Percentiles rank a stretch among this genome's conserved stretches.
These are phyloP conservation scores for Calameuta filiformis DNA, from an alignment of 2,888 invertebrate genomes.

Conservation along the genomic window DNA sequence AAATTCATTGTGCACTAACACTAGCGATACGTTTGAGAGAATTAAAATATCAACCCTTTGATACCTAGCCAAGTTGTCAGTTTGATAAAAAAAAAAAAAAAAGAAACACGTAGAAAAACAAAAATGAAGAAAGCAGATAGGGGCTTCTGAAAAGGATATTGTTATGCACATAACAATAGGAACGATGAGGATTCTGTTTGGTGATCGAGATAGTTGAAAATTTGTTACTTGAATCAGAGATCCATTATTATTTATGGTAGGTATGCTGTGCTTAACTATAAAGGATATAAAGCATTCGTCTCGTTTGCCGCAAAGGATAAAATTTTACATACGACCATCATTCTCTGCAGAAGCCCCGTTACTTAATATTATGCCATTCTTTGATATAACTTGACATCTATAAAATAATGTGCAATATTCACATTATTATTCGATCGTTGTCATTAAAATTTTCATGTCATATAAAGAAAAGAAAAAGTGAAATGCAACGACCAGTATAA, in stretches of 20 bases:
- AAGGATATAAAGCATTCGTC: neutral
- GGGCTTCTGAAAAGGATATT: slow-evolving; percentile 29
- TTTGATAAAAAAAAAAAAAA: slow-evolving; percentile 51
- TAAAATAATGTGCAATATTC: slow-evolving; percentile 9
- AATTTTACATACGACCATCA: slow-evolving; percentile 5
- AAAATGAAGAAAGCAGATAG: slow-evolving; percentile 32
- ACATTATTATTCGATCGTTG: slow-evolving; percentile 27
- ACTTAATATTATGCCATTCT: slow-evolving; percentile 40
- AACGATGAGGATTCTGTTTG: neutral
- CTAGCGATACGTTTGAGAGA: slow-evolving; percentile 43
- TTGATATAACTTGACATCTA: slow-evolving; percentile 36
- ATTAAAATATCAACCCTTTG: slow-evolving; percentile 57
- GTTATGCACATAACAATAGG: neutral
- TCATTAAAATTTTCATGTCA: slow-evolving; percentile 19
- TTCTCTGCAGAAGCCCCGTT: slow-evolving; percentile 38
- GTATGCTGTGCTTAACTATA: neutral
- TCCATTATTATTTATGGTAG: neutral
- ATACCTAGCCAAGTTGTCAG: slow-evolving; percentile 56
- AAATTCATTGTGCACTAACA: slow-evolving; percentile 54
- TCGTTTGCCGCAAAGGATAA: neutral
- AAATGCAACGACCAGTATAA: slow-evolving; percentile 32
- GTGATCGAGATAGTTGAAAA: neutral
- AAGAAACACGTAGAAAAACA: slow-evolving; percentile 28
- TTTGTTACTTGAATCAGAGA: neutral
- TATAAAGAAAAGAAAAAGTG: neutral